Conservation (phyloP, 2,113 vertebrate species). For the Heloderma charlesbogerti region DNA sequence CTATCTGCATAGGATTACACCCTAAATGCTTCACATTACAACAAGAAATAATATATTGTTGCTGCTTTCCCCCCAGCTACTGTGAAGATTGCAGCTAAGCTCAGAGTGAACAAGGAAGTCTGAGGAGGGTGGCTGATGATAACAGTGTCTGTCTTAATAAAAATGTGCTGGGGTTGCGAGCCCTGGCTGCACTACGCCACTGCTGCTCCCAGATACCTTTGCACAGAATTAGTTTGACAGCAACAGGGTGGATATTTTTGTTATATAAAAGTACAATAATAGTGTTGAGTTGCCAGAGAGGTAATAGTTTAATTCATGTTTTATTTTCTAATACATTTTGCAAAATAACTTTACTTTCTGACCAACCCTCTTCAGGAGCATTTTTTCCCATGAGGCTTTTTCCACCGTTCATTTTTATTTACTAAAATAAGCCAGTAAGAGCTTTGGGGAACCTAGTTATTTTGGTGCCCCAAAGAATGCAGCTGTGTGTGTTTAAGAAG, state of each 20-base stretch:
- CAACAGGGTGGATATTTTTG: neutral
- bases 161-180: too few relatives aligned
- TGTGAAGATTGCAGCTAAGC: too few relatives aligned
- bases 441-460: neutral
- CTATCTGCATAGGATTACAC: too few relatives aligned
- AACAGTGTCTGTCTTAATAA: too few relatives aligned
- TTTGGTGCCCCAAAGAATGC: neutral
- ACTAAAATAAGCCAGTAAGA: neutral
- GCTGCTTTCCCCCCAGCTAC: too few relatives aligned
- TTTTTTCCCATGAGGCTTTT: neutral
- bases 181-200: too few relatives aligned
- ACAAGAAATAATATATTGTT: too few relatives aligned
- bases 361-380: neutral
- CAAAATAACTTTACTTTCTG: neutral
- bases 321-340: neutral
- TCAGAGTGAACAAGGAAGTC: too few relatives aligned
- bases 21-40: too few relatives aligned
- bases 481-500: neutral
- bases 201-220: neutral
- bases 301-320: neutral
- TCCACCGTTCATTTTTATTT: neutral
- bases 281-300: neutral
- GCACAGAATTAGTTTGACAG: neutral
- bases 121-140: too few relatives aligned
- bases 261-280: neutral